These are phyloP conservation scores for Bombus superbus DNA, from an alignment of 1,140 invertebrate species.

Conservation along the genomic window DNA sequence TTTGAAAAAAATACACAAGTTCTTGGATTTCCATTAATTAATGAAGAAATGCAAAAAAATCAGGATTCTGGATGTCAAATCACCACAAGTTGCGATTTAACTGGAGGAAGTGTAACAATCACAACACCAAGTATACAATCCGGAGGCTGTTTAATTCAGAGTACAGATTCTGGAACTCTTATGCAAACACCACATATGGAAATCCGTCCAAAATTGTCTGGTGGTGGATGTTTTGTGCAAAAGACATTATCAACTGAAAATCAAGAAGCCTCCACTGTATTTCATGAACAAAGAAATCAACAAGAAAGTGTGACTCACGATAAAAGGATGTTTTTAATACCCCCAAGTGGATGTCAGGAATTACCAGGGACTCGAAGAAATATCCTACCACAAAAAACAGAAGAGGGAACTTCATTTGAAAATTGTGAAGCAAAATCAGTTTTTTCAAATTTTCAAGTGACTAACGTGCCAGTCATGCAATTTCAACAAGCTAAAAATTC, in stretches of 20 bases:
- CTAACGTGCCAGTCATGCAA: conserved; percentile 12
- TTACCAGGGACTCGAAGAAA: conserved; percentile 69
- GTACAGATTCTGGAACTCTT: conserved; percentile 65
- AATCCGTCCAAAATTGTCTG: conserved; percentile 71
- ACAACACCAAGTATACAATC: conserved; percentile 73
- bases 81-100: conserved; percentile 67
- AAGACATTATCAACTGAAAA: conserved; percentile 60
- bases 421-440: neutral
- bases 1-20: neutral
- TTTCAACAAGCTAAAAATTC: conserved; percentile 19
- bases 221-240: conserved; percentile 68
- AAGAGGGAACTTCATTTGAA: neutral
- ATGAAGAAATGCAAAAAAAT: conserved; percentile 2
- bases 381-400: neutral
- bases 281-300: conserved; percentile 7
- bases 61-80: conserved; percentile 64
- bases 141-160: conserved; percentile 71
- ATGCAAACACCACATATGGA: conserved; percentile 70
- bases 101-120: conserved; percentile 74
- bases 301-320: neutral
- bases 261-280: conserved; percentile 10
- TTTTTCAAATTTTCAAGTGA: conserved; percentile 11
- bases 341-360: conserved; percentile 77
- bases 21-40: conserved; percentile 11
- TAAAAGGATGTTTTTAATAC: conserved; percentile 36